phyloP scores from a whole-genome alignment of 2,113 vertebrate species.

The Phoxinus phoxinus region DNA sequence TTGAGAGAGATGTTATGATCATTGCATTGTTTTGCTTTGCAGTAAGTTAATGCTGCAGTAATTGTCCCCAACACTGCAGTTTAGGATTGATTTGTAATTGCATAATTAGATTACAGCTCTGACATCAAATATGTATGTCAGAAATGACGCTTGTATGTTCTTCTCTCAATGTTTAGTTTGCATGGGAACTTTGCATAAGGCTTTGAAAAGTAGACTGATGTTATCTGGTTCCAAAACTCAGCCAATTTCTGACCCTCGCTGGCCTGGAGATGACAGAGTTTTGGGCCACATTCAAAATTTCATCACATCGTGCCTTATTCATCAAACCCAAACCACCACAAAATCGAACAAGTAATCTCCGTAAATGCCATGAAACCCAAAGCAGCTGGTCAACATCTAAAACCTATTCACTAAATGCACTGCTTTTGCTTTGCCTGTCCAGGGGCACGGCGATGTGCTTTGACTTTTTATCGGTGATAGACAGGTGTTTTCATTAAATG shows the following conservation, averaged over 20 bases:
- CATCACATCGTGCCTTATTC: slow-evolving; percentile 4
- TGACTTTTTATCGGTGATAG: background rate
- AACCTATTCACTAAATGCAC: background rate
- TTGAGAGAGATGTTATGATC: background rate
- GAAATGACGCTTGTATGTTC: background rate
- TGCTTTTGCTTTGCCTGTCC: background rate
- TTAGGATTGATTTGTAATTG: background rate
- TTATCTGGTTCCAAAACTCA: slow-evolving; percentile 1
- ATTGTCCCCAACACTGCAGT: background rate
- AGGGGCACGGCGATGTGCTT: background rate
- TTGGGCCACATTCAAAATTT: background rate
- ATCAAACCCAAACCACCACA: slow-evolving; percentile 6
- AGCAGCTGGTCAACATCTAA: slow-evolving; percentile 24
- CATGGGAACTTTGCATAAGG: too few species aligned
- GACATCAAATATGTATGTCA: background rate
- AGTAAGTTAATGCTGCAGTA: too few species aligned
- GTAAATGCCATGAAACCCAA: slow-evolving; percentile 31
- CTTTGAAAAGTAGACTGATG: background rate
- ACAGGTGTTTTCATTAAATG: background rate
- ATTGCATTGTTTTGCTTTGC: background rate
- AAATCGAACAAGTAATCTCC: slow-evolving; percentile 29
- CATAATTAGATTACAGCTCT: background rate
- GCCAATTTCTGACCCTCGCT: too few species aligned
- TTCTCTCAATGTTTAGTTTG: background rate
- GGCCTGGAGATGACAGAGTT: background rate